A percentile compares a stretch with the other conserved stretches of the same genome.
phyloP scores from a whole-genome alignment of 2,888 invertebrate species.

The Congeria kusceri region DNA sequence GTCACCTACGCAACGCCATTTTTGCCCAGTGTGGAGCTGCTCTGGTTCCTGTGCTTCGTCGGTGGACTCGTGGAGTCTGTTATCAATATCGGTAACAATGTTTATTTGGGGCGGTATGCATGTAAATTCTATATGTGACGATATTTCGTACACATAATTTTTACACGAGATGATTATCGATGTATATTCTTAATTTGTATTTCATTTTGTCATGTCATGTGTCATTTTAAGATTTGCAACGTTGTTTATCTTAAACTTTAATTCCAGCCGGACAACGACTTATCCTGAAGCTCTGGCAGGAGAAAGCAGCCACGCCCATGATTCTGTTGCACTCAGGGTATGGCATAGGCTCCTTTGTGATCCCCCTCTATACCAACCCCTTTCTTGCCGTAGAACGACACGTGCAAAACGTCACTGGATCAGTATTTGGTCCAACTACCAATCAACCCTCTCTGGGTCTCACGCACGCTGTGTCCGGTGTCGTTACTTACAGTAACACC shows the following conservation, averaged over 20 bases:
- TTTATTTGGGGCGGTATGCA: too few species aligned
- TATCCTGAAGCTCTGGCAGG: conserved; percentile 69
- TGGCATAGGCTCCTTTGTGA: conserved; percentile 72
- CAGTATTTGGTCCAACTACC: neutral
- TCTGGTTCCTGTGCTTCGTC: conserved; percentile 56
- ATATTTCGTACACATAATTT: too few species aligned
- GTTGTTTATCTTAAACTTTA: too few species aligned
- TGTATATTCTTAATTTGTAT: too few species aligned
- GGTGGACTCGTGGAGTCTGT: conserved; percentile 66
- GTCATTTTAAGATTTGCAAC: too few species aligned
- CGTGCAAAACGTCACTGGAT: too few species aligned
- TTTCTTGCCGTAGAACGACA: conserved; percentile 61
- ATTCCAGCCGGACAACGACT: conserved; percentile 72
- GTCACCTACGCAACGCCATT: conserved; percentile 56
- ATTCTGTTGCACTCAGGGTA: conserved; percentile 73
- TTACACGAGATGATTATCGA: too few species aligned
- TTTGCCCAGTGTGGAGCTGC: conserved; percentile 29
- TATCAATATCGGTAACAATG: conserved; percentile 70
- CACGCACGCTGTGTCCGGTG: neutral
- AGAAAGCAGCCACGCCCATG: conserved; percentile 70
- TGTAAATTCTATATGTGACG: too few species aligned
- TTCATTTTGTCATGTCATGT: too few species aligned
- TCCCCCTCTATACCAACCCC: conserved; percentile 70
- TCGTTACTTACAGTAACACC: too few species aligned
- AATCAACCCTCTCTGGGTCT: neutral